Conservation (phyloP, 2,888 invertebrate species). For the Drosophila hamatofila region DNA sequence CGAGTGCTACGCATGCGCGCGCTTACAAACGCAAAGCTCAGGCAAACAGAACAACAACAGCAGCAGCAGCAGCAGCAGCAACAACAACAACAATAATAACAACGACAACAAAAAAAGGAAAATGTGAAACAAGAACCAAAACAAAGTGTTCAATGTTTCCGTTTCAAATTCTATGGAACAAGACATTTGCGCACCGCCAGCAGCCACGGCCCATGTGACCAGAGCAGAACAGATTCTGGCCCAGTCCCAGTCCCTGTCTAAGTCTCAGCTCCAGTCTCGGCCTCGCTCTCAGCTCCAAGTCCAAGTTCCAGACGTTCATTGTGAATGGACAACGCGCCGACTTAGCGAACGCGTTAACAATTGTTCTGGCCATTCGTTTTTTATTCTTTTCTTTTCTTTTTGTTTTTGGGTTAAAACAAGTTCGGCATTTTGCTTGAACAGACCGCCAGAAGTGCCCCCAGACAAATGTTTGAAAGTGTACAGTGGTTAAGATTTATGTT, state of each 20-base stretch:
- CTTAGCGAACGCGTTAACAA: slow-evolving; percentile 77
- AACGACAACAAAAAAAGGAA: slow-evolving; percentile 31
- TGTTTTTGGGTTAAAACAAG: slow-evolving; percentile 65
- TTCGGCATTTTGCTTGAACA: slow-evolving; percentile 73
- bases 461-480: slow-evolving; percentile 25
- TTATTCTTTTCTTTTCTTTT: background rate
- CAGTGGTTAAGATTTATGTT: slow-evolving; percentile 43
- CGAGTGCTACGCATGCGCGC: slow-evolving; percentile 83
- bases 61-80: slow-evolving; percentile 2
- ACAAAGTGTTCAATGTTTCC: slow-evolving; percentile 84
- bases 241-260: slow-evolving; percentile 12
- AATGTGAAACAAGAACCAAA: slow-evolving; percentile 77
- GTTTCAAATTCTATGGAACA: slow-evolving; percentile 84
- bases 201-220: slow-evolving; percentile 39
- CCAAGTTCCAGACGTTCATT: slow-evolving; percentile 43
- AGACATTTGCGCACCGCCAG: slow-evolving; percentile 77
- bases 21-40: slow-evolving; percentile 77
- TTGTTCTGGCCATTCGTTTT: slow-evolving; percentile 70
- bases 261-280: background rate
- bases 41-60: slow-evolving; percentile 47
- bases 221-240: slow-evolving; percentile 39
- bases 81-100: slow-evolving; percentile 22
- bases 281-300: slow-evolving; percentile 1
- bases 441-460: slow-evolving; percentile 51
- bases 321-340: slow-evolving; percentile 65